phyloP scores from a whole-genome alignment of 2,888 invertebrate species.

The Encarsia formosa region DNA sequence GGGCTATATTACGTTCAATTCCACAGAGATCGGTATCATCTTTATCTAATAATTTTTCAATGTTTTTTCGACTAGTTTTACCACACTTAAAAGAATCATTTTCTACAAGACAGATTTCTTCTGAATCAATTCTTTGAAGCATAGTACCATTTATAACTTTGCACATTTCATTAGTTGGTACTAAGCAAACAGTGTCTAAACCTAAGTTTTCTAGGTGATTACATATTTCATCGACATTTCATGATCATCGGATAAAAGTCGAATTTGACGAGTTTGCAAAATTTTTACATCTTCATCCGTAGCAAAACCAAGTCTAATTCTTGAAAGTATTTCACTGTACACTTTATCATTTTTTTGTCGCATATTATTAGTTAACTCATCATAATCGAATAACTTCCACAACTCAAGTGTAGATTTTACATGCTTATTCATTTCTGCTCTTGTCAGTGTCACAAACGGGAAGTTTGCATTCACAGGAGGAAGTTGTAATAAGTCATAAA shows the following conservation, averaged over 20 bases:
- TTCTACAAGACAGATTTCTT: constrained; percentile 1
- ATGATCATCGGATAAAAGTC: too few species aligned
- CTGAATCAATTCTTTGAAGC: neutral
- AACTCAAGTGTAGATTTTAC: constrained; percentile 32
- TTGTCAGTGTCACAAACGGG: constrained; percentile 31
- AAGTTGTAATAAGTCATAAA: constrained; percentile 41
- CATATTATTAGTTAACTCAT: constrained; percentile 38
- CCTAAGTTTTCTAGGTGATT: neutral
- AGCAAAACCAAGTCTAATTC: constrained; percentile 19
- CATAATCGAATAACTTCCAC: constrained; percentile 38
- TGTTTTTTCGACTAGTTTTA: neutral
- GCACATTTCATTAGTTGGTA: constrained; percentile 1
- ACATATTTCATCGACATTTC: neutral
- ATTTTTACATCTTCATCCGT: constrained; percentile 5
- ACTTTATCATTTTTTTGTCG: constrained; percentile 30
- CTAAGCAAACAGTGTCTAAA: neutral
- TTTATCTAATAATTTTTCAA: constrained; percentile 2
- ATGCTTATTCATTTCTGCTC: constrained; percentile 30
- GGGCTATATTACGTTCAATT: constrained; percentile 5
- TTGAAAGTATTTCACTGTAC: constrained; percentile 32
- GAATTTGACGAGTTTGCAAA: too few species aligned
- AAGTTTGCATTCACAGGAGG: constrained; percentile 38
- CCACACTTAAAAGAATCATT: constrained; percentile 2
- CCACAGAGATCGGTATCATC: constrained; percentile 12
- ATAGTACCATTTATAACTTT: neutral